Evolutionary conservation across 1,140 invertebrate genomes (phyloP).

Genomic region (Drosophila lacertosa): DNA sequence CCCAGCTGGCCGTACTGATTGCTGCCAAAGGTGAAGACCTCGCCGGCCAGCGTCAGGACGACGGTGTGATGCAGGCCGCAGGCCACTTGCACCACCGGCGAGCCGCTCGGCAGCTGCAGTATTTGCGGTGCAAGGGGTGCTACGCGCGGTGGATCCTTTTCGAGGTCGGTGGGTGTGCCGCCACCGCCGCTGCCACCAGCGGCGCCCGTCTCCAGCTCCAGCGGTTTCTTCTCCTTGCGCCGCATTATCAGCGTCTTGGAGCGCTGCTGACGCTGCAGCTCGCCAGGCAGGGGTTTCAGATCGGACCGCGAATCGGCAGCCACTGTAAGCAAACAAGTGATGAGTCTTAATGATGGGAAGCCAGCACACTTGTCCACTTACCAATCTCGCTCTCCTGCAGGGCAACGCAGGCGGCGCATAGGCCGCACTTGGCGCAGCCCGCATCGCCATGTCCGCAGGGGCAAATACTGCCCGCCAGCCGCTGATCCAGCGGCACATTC

Average conservation of each 20-base stretch:
- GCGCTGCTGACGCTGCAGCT: slow-evolving; percentile 78
- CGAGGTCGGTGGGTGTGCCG: slow-evolving; percentile 85
- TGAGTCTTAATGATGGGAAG: no score
- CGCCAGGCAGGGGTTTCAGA: slow-evolving; percentile 58
- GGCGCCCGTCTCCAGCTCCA: slow-evolving; percentile 66
- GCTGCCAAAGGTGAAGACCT: slow-evolving; percentile 95
- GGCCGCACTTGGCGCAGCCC: slow-evolving; percentile 96
- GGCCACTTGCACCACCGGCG: slow-evolving; percentile 91
- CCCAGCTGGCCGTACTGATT: slow-evolving; percentile 98
- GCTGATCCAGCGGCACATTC: slow-evolving; percentile 87
- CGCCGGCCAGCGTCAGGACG: slow-evolving; percentile 86
- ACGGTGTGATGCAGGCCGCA: slow-evolving; percentile 96
- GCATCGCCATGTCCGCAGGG: slow-evolving; percentile 98
- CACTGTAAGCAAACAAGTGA: neutral
- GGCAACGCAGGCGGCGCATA: slow-evolving; percentile 91
- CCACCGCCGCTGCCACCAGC: slow-evolving; percentile 55
- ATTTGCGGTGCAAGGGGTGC: slow-evolving; percentile 90
- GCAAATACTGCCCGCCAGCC: slow-evolving; percentile 95
- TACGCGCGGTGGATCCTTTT: slow-evolving; percentile 88
- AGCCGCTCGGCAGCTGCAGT: slow-evolving; percentile 88
- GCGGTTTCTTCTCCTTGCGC: slow-evolving; percentile 74
- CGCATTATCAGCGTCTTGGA: slow-evolving; percentile 80
- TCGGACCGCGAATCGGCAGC: slow-evolving; percentile 58
- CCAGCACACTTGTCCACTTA: slow-evolving; percentile 34
- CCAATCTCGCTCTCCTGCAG: slow-evolving; percentile 76